Evolutionary conservation across 1,140 invertebrate genomes (phyloP).

Genomic region (Dendroctonus valens): DNA sequence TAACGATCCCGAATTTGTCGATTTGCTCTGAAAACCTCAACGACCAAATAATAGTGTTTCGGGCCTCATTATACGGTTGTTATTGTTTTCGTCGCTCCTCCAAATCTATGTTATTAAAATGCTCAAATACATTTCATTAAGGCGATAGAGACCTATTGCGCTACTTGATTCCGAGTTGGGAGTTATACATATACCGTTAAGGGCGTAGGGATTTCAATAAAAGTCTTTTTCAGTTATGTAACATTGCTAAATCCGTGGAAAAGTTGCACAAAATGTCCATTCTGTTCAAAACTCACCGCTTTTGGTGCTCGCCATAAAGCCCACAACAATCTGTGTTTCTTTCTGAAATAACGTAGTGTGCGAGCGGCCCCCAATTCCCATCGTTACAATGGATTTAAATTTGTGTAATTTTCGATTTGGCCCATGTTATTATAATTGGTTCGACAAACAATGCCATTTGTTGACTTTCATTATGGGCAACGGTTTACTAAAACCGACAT

Average conservation of each 20-base stretch:
- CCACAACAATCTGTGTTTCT: too few relatives aligned
- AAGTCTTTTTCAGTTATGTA: neutral
- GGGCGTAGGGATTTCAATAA: neutral
- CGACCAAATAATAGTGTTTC: constrained; percentile 30
- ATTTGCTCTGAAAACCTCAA: constrained; percentile 22
- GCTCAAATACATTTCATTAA: constrained; percentile 31
- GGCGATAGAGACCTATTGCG: constrained; percentile 5
- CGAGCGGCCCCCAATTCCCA: neutral
- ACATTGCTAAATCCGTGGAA: neutral
- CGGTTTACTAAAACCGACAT: too few relatives aligned
- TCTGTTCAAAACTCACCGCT: too few relatives aligned
- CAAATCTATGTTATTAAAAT: constrained; percentile 27
- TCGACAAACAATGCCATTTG: constrained; percentile 26
- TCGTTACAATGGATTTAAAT: constrained; percentile 25
- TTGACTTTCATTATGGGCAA: constrained; percentile 6
- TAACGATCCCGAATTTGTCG: constrained; percentile 28
- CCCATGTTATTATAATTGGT: constrained; percentile 25
- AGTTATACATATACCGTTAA: neutral
- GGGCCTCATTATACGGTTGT: constrained; percentile 31
- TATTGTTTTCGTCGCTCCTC: constrained; percentile 29
- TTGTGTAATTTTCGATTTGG: constrained; percentile 20
- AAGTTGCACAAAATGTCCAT: too few relatives aligned
- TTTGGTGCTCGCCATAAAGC: too few relatives aligned
- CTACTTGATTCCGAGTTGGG: neutral
- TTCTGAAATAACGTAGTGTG: neutral